Base-by-base conservation (phyloP, 2,888 invertebrate genomes). In the Ariolimax columbianus region DNA sequence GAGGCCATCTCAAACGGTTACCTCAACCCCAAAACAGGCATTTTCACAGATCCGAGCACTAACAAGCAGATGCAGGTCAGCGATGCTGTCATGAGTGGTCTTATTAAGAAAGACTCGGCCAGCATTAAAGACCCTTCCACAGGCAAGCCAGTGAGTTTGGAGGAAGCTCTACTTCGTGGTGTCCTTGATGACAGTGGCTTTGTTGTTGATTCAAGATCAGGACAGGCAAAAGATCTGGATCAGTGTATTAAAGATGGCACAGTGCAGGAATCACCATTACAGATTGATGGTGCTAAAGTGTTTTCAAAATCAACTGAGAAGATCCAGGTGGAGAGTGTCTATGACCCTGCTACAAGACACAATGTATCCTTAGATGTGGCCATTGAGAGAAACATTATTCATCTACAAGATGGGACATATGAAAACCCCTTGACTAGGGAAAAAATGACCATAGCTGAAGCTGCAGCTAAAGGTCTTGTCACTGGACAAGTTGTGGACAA, bases 401-500 rank as follows among this genome's bases (percentile, higher is more conserved):
- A 94, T 88, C 92, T 93, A 68, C 92, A 92, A 86, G 93, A 93
- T 84, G 98, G 98, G 33, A 95, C 96, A 88, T 96, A 98, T 86
- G 95, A 96, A 2, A 98, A 99, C 95, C 97, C 97, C 3, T 96
- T 97, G 91, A 96, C 97, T 86, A 97, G 98, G 73, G 96, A 97
- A 89, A 94, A 96, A 2, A 92, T 98, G 26, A 96, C 96, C 17
- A 96, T 99, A 84, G 96, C 96, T 83, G 96, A 97, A 94, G 98
- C 98, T 0, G 95, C 98, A 36, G 95, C 96, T 78, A 95, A 97
- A 88, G 97, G 98, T 83, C 96, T 90, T 72, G 90, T 93, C 47
- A 89, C 89, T 79, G 92, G 92, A 9, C 38, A n/a, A 33, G 88
- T 92, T 33, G 83, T 91, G 36, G 91, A 91, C 72, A 91, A 89